Evolutionary conservation across 2,888 invertebrate species (phyloP).

Genomic region (Euclidia mi): DNA sequence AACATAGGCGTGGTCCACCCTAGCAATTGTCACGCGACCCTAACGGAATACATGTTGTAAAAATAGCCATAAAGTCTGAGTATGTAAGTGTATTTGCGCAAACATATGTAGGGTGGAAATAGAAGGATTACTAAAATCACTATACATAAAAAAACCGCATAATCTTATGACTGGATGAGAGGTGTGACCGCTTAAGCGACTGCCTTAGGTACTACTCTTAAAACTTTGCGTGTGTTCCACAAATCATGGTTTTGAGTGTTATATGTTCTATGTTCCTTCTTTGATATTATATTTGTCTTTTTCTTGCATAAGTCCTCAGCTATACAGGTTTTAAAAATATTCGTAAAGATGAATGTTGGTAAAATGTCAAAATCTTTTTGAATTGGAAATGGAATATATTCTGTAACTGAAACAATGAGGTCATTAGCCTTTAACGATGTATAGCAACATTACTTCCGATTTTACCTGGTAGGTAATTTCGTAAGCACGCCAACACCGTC

Average conservation of each 20-base stretch:
- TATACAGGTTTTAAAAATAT: too few relatives aligned
- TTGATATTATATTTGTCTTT: too few relatives aligned
- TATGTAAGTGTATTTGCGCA: not conserved
- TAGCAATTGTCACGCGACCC: slow-evolving; percentile 44
- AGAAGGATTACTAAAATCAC: not conserved
- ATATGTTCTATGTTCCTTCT: too few relatives aligned
- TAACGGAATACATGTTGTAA: slow-evolving; percentile 22
- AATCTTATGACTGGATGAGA: too few relatives aligned
- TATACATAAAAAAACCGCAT: too few relatives aligned
- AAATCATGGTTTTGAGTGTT: too few relatives aligned
- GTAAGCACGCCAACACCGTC: slow-evolving; percentile 28
- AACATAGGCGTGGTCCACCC: slow-evolving; percentile 34
- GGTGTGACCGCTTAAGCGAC: too few relatives aligned
- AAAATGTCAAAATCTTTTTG: not conserved
- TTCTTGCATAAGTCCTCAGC: too few relatives aligned
- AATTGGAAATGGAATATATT: not conserved
- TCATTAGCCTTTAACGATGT: slow-evolving; percentile 29
- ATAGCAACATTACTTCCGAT: slow-evolving; percentile 37
- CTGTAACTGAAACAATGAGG: slow-evolving; percentile 1
- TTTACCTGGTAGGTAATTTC: not conserved
- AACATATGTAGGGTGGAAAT: not conserved
- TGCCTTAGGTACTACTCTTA: too few relatives aligned
- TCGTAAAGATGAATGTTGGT: too few relatives aligned
- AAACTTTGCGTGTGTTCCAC: too few relatives aligned
- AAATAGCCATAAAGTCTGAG: slow-evolving; percentile 14